A percentile compares a stretch with the other conserved stretches of the same genome.
phyloP scores from a whole-genome alignment of 92 coral and sea anemone genomes.

The Phenganax marumi region DNA sequence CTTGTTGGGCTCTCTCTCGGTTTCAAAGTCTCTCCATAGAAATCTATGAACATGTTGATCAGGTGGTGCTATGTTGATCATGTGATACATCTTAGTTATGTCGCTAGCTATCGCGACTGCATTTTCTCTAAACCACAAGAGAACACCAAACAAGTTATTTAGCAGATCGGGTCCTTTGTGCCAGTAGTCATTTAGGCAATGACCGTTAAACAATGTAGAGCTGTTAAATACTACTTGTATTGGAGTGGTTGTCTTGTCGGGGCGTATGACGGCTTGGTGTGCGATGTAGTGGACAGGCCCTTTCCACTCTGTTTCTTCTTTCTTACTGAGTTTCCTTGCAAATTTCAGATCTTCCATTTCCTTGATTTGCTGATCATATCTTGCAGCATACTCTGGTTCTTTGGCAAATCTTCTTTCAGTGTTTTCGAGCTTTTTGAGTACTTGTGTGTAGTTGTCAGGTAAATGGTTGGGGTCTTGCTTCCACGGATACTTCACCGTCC shows the following conservation, averaged over 20 bases:
- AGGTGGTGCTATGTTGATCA: conserved; percentile 27
- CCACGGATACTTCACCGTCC: conserved; percentile 54
- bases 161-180: conserved; percentile 60
- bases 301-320: conserved; percentile 28
- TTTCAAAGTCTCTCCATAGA: conserved; percentile 48
- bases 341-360: conserved; percentile 50
- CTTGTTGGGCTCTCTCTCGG: conserved; percentile 44
- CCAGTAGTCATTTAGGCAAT: conserved; percentile 60
- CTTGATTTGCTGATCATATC: conserved; percentile 31
- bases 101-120: conserved; percentile 46
- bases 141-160: conserved; percentile 57
- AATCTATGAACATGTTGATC: conserved; percentile 52
- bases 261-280: conserved; percentile 60
- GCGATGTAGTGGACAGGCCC: conserved; percentile 59
- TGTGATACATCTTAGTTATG: conserved; percentile 59
- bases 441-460: conserved; percentile 51
- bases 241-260: conserved; percentile 60
- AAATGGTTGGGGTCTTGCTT: conserved; percentile 35
- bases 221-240: conserved; percentile 59
- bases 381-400: conserved; percentile 43
- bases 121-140: conserved; percentile 59
- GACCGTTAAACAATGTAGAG: conserved; percentile 56
- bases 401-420: conserved; percentile 46
- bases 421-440: conserved; percentile 47
- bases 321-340: conserved; percentile 48